Conservation (phyloP, 2,113 vertebrate species). For the Pseudonaja textilis region DNA sequence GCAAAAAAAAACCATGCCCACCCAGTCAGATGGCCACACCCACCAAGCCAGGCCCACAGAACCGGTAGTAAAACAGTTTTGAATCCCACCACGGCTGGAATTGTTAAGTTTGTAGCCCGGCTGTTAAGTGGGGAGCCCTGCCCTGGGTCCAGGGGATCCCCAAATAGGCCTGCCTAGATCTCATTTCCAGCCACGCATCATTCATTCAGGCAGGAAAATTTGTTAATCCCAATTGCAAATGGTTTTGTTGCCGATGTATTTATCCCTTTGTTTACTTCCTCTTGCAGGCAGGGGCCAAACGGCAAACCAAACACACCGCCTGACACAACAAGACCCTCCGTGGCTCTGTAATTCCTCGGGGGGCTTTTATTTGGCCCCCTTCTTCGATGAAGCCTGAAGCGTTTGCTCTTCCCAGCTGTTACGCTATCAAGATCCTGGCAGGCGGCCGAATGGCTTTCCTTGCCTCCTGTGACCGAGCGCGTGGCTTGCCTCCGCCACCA, state of each 20-base stretch:
- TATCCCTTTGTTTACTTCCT: neutral
- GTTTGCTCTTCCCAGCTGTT: neutral
- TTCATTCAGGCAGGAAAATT: neutral
- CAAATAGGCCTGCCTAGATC: conserved; percentile 3
- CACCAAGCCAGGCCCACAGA: no score
- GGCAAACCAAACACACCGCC: neutral
- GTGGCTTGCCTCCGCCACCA: conserved; percentile 22
- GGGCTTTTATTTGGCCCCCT: neutral
- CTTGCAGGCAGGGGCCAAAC: neutral
- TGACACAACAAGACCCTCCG: neutral
- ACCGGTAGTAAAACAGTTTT: no score
- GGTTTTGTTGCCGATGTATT: neutral
- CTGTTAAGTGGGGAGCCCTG: neutral
- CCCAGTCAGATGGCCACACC: no score
- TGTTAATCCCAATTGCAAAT: neutral
- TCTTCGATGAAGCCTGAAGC: neutral
- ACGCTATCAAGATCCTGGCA: neutral
- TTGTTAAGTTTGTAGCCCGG: no score
- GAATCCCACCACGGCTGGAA: no score
- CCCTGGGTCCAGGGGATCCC: conserved; percentile 15
- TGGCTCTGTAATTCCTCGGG: neutral
- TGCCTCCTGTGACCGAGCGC: rapidly evolving
- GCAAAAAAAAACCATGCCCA: no score
- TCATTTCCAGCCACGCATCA: neutral
- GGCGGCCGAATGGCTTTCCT: neutral